Conservation (phyloP, 2,888 invertebrate species). For the Lepeophtheirus nordmannii region DNA sequence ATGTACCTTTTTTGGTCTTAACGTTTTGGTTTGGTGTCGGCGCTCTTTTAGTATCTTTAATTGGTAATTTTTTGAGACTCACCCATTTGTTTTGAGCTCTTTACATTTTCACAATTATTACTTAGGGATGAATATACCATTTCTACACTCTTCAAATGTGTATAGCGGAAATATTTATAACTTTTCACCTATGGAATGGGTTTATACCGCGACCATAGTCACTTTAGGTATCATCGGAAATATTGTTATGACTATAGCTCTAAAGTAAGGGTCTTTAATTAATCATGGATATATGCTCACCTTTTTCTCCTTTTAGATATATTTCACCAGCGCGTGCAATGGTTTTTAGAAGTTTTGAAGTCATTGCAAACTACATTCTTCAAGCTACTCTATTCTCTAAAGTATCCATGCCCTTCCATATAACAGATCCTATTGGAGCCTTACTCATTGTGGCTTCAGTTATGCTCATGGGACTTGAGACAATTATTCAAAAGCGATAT, state of each 20-base stretch:
- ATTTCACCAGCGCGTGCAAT: conserved; percentile 8
- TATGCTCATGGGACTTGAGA: conserved; percentile 11
- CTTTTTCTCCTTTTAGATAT: neutral
- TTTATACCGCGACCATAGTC: conserved; percentile 6
- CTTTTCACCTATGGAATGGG: neutral
- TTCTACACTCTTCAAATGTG: conserved; percentile 7
- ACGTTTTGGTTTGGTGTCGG: conserved; percentile 21
- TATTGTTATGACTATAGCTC: conserved; percentile 10
- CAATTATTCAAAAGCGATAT: neutral
- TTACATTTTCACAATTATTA: neutral
- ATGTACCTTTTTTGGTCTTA: neutral
- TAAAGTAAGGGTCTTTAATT: conserved; percentile 10
- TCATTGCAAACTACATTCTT: conserved; percentile 14
- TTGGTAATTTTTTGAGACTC: neutral
- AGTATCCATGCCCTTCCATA: conserved; percentile 5
- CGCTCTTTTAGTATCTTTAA: neutral
- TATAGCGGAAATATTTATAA: neutral
- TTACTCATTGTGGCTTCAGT: conserved; percentile 10
- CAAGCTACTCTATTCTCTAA: conserved; percentile 7
- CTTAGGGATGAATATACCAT: conserved; percentile 6
- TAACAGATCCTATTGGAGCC: neutral
- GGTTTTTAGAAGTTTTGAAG: conserved; percentile 20
- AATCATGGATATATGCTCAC: neutral
- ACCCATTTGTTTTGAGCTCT: too few relatives aligned
- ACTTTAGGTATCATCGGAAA: conserved; percentile 14